Base-by-base conservation (phyloP, 2,888 invertebrate genomes). In the Apodemia mormo region DNA sequence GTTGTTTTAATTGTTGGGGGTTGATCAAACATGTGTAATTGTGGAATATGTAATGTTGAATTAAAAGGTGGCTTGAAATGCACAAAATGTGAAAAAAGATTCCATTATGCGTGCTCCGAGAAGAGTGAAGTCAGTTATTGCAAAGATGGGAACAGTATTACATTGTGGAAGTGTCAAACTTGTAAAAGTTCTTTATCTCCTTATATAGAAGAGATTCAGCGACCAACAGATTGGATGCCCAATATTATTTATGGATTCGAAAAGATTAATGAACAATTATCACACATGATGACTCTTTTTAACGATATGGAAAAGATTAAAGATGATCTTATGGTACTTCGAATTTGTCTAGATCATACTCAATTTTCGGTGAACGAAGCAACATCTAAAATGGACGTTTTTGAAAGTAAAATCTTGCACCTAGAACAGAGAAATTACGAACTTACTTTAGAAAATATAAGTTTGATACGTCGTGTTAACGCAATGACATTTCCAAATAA, bases 61-160 rank as follows among this genome's bases (percentile, higher is more conserved):
- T 30, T 61, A 12, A 33, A 30, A 30, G 61, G 30, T 6, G 61
- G 61, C 33, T 33, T 61, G 33, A 33, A 61, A 61, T 61, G 61
- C 14, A 4, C 61, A 30, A 33, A 61, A 33, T 61, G 61, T 33
- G 33, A 61, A 10, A 33, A 33, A 30, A 61, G 61, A 14, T 61
- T 61, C 33, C 61, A 61, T 30, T 61, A 61, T 9, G 61, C 58
- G 33, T 61, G 58, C 58, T 61, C 58, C 58, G 58, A 61, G 33
- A 61, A 30, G 9, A 61, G 58, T 14, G 58, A 33, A 33, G 61
- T 61, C 33, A 37, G 61, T 33, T 61, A 61, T 33, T 61, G 33
- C 2, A 61, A 61, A 61, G 61, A 61, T 33, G 61, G 9, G 14
- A 61, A 61, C 14, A 61, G 14, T 14, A 29, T 61, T 61, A 61